Conservation (phyloP, 2,888 invertebrate species). For the Luffia ferchaultella region DNA sequence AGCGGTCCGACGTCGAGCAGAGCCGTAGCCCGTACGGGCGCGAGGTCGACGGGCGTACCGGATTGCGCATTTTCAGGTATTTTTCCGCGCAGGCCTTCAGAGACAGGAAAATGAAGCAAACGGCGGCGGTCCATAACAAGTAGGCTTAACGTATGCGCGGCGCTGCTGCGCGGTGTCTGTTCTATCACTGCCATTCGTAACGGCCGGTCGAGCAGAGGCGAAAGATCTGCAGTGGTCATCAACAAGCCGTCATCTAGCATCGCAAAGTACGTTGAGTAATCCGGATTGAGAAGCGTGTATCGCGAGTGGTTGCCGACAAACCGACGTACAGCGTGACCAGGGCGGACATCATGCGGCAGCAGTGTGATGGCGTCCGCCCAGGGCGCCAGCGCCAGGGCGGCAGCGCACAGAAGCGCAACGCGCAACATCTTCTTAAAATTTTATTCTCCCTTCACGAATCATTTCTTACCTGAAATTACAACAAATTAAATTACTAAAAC, state of each 20-base stretch:
- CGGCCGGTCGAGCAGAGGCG: conserved; percentile 81
- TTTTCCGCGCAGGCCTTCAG: conserved; percentile 71
- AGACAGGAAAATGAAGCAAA: conserved; percentile 79
- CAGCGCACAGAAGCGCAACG: conserved; percentile 45
- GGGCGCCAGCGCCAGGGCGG: conserved; percentile 26
- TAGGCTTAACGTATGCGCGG: conserved; percentile 81
- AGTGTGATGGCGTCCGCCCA: conserved; percentile 63
- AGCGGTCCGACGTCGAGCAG: conserved; percentile 73
- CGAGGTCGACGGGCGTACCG: conserved; percentile 76
- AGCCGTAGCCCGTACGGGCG: conserved; percentile 75
- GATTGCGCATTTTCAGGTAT: conserved; percentile 80
- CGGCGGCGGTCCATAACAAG: conserved; percentile 84
- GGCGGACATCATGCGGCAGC: conserved; percentile 89
- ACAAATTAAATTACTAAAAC: too few relatives aligned
- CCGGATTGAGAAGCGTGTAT: conserved; percentile 74
- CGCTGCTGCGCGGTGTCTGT: conserved; percentile 80
- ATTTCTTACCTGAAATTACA: conserved; percentile 41
- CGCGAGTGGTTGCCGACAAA: conserved; percentile 69
- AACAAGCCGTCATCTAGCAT: conserved; percentile 87
- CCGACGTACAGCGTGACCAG: conserved; percentile 86
- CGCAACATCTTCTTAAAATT: conserved; percentile 37
- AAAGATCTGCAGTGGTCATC: conserved; percentile 89
- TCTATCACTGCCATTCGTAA: conserved; percentile 84
- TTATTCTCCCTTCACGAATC: conserved; percentile 35
- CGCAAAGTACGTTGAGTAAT: conserved; percentile 85